Evolutionary conservation across 2,888 invertebrate species (phyloP), one percentile per base, ranked within the genome.

Genomic region (Hemaris fuciformis): DNA sequence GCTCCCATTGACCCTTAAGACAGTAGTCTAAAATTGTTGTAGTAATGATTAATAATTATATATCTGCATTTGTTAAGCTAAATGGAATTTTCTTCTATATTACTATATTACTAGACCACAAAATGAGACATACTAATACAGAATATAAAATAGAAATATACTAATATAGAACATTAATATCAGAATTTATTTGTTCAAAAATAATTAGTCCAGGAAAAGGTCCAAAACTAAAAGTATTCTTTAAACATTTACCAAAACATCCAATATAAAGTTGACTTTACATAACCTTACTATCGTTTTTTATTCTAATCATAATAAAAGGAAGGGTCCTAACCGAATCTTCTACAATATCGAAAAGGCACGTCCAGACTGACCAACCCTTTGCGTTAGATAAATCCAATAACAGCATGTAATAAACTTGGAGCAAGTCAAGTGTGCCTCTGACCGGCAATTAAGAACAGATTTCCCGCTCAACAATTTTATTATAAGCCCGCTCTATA

Each of bases 391-490:
- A 60, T 53, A 60, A 60, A 60, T 60, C 53, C 60, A 60, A 60
- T 60, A 60, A 60, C 60, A 53, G 20, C 20, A 18, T 60, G 25
- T 60, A 60, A 53, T 60, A 60, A 59, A 59, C 34, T 59, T 38
- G 46, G 15, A 34, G 41, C 53, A 53, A 41, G 60, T 60, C 48
- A 38, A 25, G 48, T 60, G 48, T 60, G 60, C 60, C 60, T 41
- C 60, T 10, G 48, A 27, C 25, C 25, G 60, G 53, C 53, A 60
- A 60, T 60, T 60, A 60, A 60, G 60, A 60, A 53, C 60, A 60
- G 60, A 60, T 60, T 60, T 60, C 41, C 60, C 60, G 60, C 48
- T 22, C 41, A 60, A 38, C 60, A 42, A 60, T 60, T 60, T 60
- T 60, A 60, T 60, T 60, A 60, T 60, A 60, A 60, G 22, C 25